Conservation (phyloP, 2,113 vertebrate genomes). For the Crotalus viridis region DNA sequence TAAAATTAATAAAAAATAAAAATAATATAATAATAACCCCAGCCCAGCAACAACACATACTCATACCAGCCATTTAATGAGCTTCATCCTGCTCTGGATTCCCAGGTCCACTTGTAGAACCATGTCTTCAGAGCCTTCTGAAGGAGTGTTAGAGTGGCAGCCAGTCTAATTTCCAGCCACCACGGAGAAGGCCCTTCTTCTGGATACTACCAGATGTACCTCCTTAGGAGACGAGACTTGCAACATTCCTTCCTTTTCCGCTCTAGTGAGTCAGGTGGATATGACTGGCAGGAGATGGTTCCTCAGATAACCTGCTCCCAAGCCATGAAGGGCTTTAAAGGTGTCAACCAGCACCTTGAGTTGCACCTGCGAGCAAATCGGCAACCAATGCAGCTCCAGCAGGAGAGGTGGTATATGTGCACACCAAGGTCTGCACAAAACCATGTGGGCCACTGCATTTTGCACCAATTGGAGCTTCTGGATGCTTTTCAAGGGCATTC, state of each 20-base stretch:
- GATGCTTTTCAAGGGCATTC: background rate
- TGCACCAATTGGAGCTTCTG: background rate
- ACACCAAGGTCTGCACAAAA: background rate
- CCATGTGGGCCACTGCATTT: background rate
- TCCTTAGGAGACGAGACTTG: background rate
- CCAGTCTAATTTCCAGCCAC: background rate
- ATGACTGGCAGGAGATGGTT: background rate
- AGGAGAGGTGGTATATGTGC: background rate
- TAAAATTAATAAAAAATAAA: background rate
- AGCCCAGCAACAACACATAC: background rate
- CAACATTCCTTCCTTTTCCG: background rate
- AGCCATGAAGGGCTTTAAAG: background rate
- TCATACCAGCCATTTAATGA: background rate
- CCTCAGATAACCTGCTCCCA: background rate
- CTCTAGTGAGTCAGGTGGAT: background rate
- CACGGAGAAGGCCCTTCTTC: background rate
- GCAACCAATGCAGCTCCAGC: background rate
- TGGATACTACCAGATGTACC: background rate
- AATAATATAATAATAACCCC: background rate
- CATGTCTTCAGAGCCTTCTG: background rate
- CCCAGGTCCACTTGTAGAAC: no score
- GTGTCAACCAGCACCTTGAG: background rate
- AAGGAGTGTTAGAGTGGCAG: background rate
- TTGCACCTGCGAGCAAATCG: background rate
- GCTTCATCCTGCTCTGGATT: no score